Base-by-base conservation (phyloP, 2,888 invertebrate genomes). In the Onchidella celtica region DNA sequence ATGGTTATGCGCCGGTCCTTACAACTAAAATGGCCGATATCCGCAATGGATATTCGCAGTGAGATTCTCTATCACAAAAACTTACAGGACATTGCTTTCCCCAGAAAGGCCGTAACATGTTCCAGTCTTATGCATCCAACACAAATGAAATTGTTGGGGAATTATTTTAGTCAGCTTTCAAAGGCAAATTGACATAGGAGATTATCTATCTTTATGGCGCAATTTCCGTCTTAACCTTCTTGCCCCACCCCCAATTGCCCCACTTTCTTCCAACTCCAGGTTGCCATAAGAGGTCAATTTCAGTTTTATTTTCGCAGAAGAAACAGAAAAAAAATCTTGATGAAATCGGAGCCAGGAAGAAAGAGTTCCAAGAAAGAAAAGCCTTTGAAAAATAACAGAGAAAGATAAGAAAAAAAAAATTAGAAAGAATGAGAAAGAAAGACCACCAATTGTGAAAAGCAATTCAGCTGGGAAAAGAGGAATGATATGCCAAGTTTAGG, bases 401-500 rank as follows among this genome's bases (percentile, higher is more conserved):
- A 47, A 47, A 47, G 47, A 47, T 11, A 47, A 47, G 17, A 47
- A 47, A 47, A 47, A 47, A 47, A 6, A 47, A 47, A 17, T 47
- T 47, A 47, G 17, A 17, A 47, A 6, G 9, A 6, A 6, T 11
- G 47, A 47, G 17, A 47, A 6, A 47, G 6, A 47, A 47, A 47
- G 17, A 17, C 6, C 6, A 47, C 17, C 9, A 47, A 47, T 47
- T 17, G 17, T 6, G 47, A 17, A 47, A 47, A 17, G 47, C 47
- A 47, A 47, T 47, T 47, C 47, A 17, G 47, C 47, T 11, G 47
- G 9, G 47, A 47, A 47, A 47, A 47, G 47, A 68, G n/a, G n/a
- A 68, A 38, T 68, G 68, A 68, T 38, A 36, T 38, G 38, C 38
- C 17, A 68, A 36, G 68, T 68, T 38, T 38, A 6, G 34, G 68